Evolutionary conservation across 2,888 invertebrate genomes (phyloP).

Genomic region (Lysandra coridon): DNA sequence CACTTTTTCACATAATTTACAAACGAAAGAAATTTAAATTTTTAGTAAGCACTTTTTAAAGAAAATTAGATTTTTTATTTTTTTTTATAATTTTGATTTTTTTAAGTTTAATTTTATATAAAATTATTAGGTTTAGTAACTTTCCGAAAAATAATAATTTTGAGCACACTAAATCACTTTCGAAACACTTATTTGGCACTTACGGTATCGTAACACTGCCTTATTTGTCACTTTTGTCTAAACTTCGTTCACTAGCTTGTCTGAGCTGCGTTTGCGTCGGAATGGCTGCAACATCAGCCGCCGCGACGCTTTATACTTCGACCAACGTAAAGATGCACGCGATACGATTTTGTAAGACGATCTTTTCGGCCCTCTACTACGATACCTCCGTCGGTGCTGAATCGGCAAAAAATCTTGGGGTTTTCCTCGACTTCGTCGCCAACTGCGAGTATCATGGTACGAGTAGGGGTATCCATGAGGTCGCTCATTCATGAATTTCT

Average conservation of each 20-base stretch:
- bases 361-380: conserved; percentile 66
- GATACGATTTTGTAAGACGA: conserved; percentile 75
- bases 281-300: conserved; percentile 71
- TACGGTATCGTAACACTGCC: conserved; percentile 60
- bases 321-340: conserved; percentile 73
- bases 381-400: conserved; percentile 42
- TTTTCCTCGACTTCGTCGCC: conserved; percentile 38
- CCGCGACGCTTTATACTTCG: conserved; percentile 75
- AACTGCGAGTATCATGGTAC: conserved; percentile 50
- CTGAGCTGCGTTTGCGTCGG: conserved; percentile 71
- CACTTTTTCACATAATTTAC: background rate
- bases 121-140: background rate
- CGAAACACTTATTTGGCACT: conserved; percentile 44
- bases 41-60: background rate
- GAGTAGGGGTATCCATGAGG: conserved; percentile 61
- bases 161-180: conserved; percentile 15
- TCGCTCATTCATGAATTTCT: conserved; percentile 64
- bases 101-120: background rate
- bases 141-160: conserved; percentile 2
- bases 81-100: background rate
- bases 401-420: conserved; percentile 41
- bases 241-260: conserved; percentile 67
- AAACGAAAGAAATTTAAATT: background rate
- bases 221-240: conserved; percentile 58
- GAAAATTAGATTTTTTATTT: background rate